Base-by-base conservation (phyloP, 2,888 invertebrate genomes). In the Dolichomitus sp. region DNA sequence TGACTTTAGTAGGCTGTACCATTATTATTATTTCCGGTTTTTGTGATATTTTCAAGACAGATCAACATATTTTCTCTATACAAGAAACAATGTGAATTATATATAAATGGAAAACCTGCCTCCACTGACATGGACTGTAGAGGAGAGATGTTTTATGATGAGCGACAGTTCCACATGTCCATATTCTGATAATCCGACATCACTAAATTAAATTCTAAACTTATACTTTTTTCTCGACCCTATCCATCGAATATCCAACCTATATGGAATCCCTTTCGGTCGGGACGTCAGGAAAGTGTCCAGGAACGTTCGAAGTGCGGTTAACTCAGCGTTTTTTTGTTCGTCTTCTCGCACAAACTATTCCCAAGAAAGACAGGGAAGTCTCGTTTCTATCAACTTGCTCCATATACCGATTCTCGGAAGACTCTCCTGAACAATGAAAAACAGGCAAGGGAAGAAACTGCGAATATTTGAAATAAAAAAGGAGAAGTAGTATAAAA, bases 381-480 rank as follows among this genome's bases (percentile, higher is more conserved):
- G 30, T 69, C 48, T 50, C 33, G 37, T 40, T 48, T 59, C 73
- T 73, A 73, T 73, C 48, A 33, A 37, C 48, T 23, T 2, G 61
- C 73, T 50, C 61, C 61, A 48, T 33, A 42, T 23, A 45, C 65
- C 42, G 23, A 4, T 33, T 30, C 59, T 37, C 59, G 48, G 19
- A 76, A 77, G 40, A 57, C 74, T 59, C 65, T 52, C 33, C 14
- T 23, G 23, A 73, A 33, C 48, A 42, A 72, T 33, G 61, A 75
- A 79, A 63, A 75, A 76, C 72, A 78, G 78, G 73, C 63, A 14
- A 80, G 61, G 45, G 68, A 69, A 72, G 77, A 80, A 81, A 79
- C 63, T 83, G 70, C 63, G 72, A 76, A 75, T 66, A 78, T 72
- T 63, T 69, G 23, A 75, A 77, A 80, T 75, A 68, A 63, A 77